phyloP scores from a whole-genome alignment of 2,888 invertebrate genomes.

The Drosophila nr. medialis region DNA sequence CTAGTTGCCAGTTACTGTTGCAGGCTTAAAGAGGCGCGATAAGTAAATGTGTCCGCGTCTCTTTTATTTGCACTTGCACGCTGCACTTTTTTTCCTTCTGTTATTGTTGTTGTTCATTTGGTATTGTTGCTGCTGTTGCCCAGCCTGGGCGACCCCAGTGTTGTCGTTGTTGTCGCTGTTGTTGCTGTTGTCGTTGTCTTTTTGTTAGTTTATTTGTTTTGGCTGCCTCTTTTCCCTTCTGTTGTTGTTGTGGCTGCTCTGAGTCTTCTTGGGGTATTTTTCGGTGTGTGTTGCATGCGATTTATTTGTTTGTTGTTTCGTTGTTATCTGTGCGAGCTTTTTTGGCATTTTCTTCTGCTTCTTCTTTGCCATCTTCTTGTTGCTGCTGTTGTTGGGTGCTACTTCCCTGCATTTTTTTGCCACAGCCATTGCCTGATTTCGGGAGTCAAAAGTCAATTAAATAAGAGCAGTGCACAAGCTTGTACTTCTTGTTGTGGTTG shows the following conservation, averaged over 20 bases:
- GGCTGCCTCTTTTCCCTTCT: conserved; percentile 55
- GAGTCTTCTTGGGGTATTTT: conserved; percentile 44
- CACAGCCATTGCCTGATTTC: conserved; percentile 65
- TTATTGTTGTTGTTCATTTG: conserved; percentile 24
- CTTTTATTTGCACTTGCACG: conserved; percentile 78
- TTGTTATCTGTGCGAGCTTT: conserved; percentile 76
- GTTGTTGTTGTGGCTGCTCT: conserved; percentile 28
- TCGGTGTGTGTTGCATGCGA: conserved; percentile 67
- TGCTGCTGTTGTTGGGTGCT: conserved; percentile 29
- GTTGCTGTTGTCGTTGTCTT: conserved; percentile 49
- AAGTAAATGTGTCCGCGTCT: conserved; percentile 80
- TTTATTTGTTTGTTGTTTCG: conserved; percentile 80
- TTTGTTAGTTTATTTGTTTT: conserved; percentile 70
- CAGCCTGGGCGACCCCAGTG: conserved; percentile 60
- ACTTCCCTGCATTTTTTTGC: conserved; percentile 53
- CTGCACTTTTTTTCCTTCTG: conserved; percentile 52
- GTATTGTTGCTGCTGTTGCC: conserved; percentile 44
- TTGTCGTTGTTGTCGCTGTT: conserved; percentile 30
- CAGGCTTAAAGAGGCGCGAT: conserved; percentile 77
- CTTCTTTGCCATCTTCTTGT: conserved; percentile 16
- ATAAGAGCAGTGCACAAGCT: conserved; percentile 82
- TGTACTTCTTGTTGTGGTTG: conserved; percentile 62
- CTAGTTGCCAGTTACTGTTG: conserved; percentile 32
- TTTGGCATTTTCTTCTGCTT: conserved; percentile 34
- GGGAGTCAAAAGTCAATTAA: conserved; percentile 83